phyloP scores from a whole-genome alignment of 2,113 vertebrate species.

The Ammodramus savannarum region DNA sequence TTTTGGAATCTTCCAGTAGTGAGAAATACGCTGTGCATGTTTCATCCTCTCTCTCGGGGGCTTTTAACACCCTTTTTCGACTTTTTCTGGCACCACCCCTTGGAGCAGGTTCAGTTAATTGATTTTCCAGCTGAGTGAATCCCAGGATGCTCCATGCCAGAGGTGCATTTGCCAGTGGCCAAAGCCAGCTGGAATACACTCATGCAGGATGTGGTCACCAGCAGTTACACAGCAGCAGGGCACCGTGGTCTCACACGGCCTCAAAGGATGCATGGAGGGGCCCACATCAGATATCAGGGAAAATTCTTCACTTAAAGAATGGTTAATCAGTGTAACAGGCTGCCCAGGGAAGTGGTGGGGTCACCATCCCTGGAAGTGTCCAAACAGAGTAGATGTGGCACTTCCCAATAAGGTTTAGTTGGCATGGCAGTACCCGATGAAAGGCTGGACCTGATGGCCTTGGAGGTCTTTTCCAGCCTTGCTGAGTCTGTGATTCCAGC shows the following conservation, averaged over 20 bases:
- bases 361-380: not conserved
- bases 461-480: not conserved
- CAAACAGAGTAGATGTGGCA: not conserved
- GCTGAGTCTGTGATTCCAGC: not conserved
- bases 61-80: not conserved
- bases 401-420: no score
- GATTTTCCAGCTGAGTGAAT: not conserved
- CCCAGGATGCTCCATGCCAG: not conserved
- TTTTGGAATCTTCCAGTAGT: not conserved
- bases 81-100: not conserved
- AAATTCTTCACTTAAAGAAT: not conserved
- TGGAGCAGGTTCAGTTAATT: not conserved
- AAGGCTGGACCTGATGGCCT: not conserved
- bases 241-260: rapidly evolving
- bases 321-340: not conserved
- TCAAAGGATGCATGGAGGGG: not conserved
- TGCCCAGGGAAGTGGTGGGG: not conserved
- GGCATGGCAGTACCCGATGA: rapidly evolving
- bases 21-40: not conserved
- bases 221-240: not conserved
- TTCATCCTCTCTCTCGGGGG: not conserved
- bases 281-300: not conserved
- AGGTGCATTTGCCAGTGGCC: not conserved
- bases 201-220: rapidly evolving
- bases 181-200: not conserved